phyloP scores from a whole-genome alignment of 2,888 invertebrate genomes.

The Toxonevra muliebris region DNA sequence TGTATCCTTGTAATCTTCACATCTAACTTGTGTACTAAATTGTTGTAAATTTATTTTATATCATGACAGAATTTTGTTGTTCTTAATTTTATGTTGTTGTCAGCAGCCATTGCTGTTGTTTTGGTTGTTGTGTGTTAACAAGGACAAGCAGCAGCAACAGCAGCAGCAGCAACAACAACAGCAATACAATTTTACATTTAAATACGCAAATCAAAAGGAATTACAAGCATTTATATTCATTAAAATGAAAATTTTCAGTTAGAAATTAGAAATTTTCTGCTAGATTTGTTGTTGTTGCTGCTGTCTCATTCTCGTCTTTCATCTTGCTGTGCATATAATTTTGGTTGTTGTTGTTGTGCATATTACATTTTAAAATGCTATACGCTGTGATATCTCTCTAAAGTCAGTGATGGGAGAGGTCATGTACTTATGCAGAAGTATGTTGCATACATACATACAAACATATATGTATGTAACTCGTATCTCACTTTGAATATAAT shows the following conservation, averaged over 20 bases:
- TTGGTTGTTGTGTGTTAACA: neutral
- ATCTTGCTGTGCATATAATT: neutral
- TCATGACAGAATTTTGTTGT: no score
- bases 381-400: no score
- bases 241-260: neutral
- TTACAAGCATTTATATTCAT: constrained; percentile 9
- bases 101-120: neutral
- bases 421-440: neutral
- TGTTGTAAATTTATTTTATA: no score
- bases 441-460: neutral
- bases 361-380: neutral
- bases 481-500: neutral
- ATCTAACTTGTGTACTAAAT: no score
- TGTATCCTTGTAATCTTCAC: no score
- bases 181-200: neutral
- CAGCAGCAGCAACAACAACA: no score
- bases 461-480: no score
- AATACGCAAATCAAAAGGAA: constrained; percentile 18
- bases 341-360: neutral
- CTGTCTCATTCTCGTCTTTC: neutral
- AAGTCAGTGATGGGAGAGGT: no score
- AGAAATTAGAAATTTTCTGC: neutral
- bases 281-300: neutral
- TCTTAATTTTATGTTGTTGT: no score
- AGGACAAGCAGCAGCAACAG: neutral